phyloP scores from a whole-genome alignment of 2,888 invertebrate genomes.

The Acleris sparsana region DNA sequence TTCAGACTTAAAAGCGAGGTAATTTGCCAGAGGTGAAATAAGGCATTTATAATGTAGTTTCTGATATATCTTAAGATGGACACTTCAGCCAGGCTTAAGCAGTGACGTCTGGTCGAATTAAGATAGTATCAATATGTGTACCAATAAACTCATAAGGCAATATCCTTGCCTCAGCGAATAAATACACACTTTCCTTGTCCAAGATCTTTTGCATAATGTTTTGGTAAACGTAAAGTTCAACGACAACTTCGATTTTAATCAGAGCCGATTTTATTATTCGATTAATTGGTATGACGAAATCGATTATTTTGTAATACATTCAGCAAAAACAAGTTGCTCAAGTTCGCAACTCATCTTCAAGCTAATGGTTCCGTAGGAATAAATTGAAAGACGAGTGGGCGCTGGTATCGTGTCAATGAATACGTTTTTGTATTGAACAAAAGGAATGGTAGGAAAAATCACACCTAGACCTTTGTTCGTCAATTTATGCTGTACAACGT shows the following conservation, averaged over 20 bases:
- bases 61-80: no score
- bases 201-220: slow-evolving; percentile 29
- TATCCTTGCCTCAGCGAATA: slow-evolving; percentile 2
- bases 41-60: no score
- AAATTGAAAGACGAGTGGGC: not conserved
- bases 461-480: no score
- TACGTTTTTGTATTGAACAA: no score
- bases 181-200: slow-evolving; percentile 6
- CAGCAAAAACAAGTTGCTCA: slow-evolving; percentile 14
- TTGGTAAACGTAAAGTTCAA: slow-evolving; percentile 7
- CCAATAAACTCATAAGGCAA: not conserved
- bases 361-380: not conserved
- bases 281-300: slow-evolving; percentile 26
- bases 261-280: slow-evolving; percentile 16
- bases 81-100: no score
- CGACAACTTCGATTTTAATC: not conserved
- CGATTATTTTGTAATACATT: slow-evolving; percentile 26
- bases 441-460: no score
- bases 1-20: no score
- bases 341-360: not conserved
- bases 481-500: no score
- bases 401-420: no score
- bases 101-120: no score
- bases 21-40: no score
- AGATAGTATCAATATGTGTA: not conserved